Percentiles rank a stretch among this genome's conserved stretches.
Conservation (phyloP, 2,113 vertebrate genomes). For the Coreoperca whiteheadi region DNA sequence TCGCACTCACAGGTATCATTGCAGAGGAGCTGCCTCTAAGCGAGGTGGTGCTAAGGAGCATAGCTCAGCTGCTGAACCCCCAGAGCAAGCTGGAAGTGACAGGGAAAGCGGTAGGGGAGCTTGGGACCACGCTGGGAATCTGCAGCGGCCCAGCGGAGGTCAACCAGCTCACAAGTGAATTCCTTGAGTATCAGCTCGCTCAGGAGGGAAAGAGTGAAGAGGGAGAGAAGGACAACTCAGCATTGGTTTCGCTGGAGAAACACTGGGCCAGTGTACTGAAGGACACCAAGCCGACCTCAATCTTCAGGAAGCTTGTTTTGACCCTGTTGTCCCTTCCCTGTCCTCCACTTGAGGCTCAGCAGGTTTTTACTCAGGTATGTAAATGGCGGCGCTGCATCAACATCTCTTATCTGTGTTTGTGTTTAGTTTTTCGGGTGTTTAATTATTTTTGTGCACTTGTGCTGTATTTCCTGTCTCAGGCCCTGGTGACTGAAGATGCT, state of each 20-base stretch:
- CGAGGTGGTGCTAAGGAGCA: constrained; percentile 59
- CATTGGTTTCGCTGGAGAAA: constrained; percentile 58
- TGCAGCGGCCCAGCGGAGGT: constrained; percentile 61
- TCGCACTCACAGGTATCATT: constrained; percentile 68
- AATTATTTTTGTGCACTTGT: neutral
- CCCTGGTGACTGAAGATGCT: constrained; percentile 55
- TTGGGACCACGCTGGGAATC: constrained; percentile 75
- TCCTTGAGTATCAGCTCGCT: constrained; percentile 72
- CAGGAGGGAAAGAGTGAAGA: constrained; percentile 42
- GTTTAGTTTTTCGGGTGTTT: neutral
- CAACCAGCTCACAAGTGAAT: constrained; percentile 73
- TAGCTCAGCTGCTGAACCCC: constrained; percentile 76
- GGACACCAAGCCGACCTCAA: constrained; percentile 49
- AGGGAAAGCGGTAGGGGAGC: constrained; percentile 58
- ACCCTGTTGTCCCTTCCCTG: constrained; percentile 80
- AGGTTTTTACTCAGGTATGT: constrained; percentile 78
- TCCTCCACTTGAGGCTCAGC: constrained; percentile 73
- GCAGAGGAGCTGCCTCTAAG: constrained; percentile 72
- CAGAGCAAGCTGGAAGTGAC: constrained; percentile 62
- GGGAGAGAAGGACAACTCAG: neutral
- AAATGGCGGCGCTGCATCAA: neutral
- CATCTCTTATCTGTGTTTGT: neutral
- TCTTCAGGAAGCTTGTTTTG: constrained; percentile 81
- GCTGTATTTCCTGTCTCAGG: constrained; percentile 55
- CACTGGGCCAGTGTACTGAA: constrained; percentile 77